These are phyloP conservation scores for Branchipolynoe longqiensis DNA, from an alignment of 2,888 invertebrate species.

Conservation along the genomic window DNA sequence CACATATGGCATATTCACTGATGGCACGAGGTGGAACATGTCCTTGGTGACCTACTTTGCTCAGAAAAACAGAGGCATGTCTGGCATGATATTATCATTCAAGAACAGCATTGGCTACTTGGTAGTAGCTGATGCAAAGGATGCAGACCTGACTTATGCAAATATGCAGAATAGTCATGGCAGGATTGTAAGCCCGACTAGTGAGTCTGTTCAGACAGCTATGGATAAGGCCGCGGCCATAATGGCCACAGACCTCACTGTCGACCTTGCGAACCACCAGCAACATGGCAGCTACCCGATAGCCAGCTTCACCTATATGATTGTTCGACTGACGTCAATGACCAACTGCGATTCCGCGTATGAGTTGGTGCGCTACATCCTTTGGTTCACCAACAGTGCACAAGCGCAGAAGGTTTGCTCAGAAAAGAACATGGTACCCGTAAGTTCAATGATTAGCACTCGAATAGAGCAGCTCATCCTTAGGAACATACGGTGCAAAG, in stretches of 20 bases:
- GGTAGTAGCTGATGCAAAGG: slow-evolving; percentile 60
- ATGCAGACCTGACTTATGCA: slow-evolving; percentile 43
- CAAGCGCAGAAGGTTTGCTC: slow-evolving; percentile 61
- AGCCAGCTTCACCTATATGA: slow-evolving; percentile 76
- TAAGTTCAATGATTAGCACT: slow-evolving; percentile 28
- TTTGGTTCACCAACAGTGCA: slow-evolving; percentile 61
- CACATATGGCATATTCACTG: slow-evolving; percentile 53
- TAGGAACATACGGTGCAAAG: slow-evolving; percentile 44
- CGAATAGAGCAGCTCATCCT: slow-evolving; percentile 40
- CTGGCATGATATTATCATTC: slow-evolving; percentile 67
- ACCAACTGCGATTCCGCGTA: slow-evolving; percentile 71
- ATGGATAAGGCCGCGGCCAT: slow-evolving; percentile 47
- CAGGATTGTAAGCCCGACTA: slow-evolving; percentile 29
- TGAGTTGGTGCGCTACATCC: slow-evolving; percentile 71
- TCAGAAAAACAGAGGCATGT: slow-evolving; percentile 69
- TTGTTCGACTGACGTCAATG: slow-evolving; percentile 69
- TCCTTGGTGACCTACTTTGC: slow-evolving; percentile 47
- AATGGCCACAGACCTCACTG: not conserved
- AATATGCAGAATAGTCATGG: slow-evolving; percentile 49
- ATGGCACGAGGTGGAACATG: not conserved
- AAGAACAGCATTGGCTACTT: slow-evolving; percentile 62
- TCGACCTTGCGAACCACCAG: slow-evolving; percentile 50
- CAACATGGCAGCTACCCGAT: slow-evolving; percentile 73
- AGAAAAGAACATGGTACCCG: slow-evolving; percentile 58
- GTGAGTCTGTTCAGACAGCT: slow-evolving; percentile 57